These are phyloP conservation scores for Pseudomyrmex pallidus DNA, from an alignment of 1,140 invertebrate species.

Conservation along the genomic window DNA sequence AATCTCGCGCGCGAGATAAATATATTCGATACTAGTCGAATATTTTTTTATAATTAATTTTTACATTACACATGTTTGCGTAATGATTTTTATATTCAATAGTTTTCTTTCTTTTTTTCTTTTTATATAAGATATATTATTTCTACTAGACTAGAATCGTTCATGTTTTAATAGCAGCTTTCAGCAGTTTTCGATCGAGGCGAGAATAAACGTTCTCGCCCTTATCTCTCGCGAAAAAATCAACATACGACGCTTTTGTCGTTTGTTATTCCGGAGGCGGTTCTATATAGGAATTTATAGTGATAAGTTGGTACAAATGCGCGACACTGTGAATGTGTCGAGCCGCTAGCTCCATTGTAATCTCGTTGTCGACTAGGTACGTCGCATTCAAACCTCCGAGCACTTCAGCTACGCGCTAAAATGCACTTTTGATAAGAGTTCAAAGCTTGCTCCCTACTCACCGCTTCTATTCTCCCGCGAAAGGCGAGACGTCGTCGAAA, in stretches of 20 bases:
- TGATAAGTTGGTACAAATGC: constrained; percentile 38
- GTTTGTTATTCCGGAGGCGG: constrained; percentile 21
- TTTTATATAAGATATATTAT: no score
- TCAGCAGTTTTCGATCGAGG: no score
- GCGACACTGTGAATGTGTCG: constrained; percentile 33
- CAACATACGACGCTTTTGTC: background rate
- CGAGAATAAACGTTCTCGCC: no score
- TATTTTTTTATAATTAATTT: no score
- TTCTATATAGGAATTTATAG: background rate
- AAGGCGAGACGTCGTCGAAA: constrained; percentile 33
- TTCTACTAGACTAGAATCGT: no score
- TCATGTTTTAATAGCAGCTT: no score
- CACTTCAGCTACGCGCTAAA: constrained; percentile 34
- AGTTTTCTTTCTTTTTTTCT: no score
- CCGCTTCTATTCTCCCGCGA: background rate
- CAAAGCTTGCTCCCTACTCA: constrained; percentile 32
- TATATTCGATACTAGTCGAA: no score
- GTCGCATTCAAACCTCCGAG: constrained; percentile 32
- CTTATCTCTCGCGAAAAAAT: constrained; percentile 16
- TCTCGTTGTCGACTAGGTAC: constrained; percentile 35
- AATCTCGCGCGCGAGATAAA: no score
- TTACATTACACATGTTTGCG: no score
- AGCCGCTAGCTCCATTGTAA: constrained; percentile 46
- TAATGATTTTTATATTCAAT: no score
- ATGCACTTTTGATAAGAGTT: constrained; percentile 58